Percentiles rank a stretch among this genome's conserved stretches.
These are phyloP conservation scores for Cacoxenus indagator DNA, from an alignment of 2,888 invertebrate genomes.

Conservation along the genomic window DNA sequence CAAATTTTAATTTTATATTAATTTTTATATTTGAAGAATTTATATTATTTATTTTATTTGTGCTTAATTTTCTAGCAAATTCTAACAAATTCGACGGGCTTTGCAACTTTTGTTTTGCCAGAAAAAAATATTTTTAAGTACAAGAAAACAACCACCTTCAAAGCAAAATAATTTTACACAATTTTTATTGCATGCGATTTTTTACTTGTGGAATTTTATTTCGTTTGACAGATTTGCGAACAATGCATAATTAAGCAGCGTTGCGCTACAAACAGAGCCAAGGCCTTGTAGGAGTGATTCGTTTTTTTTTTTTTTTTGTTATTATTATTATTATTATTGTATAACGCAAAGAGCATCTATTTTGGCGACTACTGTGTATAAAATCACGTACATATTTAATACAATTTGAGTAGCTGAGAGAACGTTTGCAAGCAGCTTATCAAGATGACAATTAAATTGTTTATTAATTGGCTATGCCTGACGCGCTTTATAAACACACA, in stretches of 20 bases:
- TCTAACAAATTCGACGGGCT: too few species aligned
- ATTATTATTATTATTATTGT: not conserved
- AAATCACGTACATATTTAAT: not conserved
- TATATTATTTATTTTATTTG: too few species aligned
- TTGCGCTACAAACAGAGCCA: not conserved
- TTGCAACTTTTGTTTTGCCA: too few species aligned
- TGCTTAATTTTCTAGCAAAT: too few species aligned
- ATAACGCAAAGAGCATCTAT: not conserved
- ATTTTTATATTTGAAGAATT: too few species aligned
- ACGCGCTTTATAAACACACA: not conserved
- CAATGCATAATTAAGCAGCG: slow-evolving; percentile 15
- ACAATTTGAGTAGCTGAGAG: not conserved
- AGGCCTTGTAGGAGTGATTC: not conserved
- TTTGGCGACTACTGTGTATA: not conserved
- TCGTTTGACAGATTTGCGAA: slow-evolving; percentile 4
- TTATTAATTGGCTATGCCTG: slow-evolving; percentile 5
- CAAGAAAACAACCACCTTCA: not conserved
- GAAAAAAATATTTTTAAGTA: not conserved
- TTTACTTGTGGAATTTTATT: not conserved
- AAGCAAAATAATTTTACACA: not conserved
- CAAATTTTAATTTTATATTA: too few species aligned
- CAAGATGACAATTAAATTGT: slow-evolving; percentile 15
- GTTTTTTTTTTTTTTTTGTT: not conserved
- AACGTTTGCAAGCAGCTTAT: not conserved
- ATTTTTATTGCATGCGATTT: not conserved